Evolutionary conservation across 1,140 invertebrate species (phyloP).

Genomic region (Archivesica marissinica): DNA sequence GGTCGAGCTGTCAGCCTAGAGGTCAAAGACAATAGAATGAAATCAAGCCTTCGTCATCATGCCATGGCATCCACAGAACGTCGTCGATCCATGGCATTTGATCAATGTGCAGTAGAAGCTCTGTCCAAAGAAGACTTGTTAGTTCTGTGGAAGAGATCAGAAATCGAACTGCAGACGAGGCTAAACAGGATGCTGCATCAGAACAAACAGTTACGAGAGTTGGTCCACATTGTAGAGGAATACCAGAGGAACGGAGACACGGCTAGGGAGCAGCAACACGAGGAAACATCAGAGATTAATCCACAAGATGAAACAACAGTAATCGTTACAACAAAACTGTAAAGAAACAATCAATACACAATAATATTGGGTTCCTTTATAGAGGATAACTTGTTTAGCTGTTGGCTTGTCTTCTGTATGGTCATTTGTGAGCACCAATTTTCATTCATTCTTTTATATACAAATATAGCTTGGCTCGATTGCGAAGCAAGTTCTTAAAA

Average conservation of each 20-base stretch:
- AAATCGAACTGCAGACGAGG: slow-evolving; percentile 76
- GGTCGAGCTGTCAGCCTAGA: slow-evolving; percentile 17
- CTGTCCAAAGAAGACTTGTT: slow-evolving; percentile 80
- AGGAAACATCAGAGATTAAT: neutral
- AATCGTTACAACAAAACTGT: too few relatives aligned
- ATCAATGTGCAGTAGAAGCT: slow-evolving; percentile 77
- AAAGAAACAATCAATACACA: too few relatives aligned
- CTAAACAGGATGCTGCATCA: slow-evolving; percentile 69
- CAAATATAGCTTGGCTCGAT: too few relatives aligned
- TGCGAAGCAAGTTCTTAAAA: too few relatives aligned
- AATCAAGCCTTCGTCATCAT: slow-evolving; percentile 75
- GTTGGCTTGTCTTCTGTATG: too few relatives aligned
- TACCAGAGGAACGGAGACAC: neutral
- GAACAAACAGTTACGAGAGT: slow-evolving; percentile 50
- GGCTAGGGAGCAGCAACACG: neutral
- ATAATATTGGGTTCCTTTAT: too few relatives aligned
- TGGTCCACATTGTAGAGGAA: slow-evolving; percentile 34
- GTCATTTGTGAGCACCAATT: too few relatives aligned
- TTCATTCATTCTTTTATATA: too few relatives aligned
- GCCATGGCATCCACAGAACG: slow-evolving; percentile 73
- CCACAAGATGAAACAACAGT: too few relatives aligned
- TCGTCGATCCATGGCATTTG: slow-evolving; percentile 67
- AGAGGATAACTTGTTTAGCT: too few relatives aligned
- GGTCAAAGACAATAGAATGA: slow-evolving; percentile 78
- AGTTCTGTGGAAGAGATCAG: slow-evolving; percentile 79